phyloP scores from a whole-genome alignment of 2,113 vertebrate genomes.

The Zeus faber region DNA sequence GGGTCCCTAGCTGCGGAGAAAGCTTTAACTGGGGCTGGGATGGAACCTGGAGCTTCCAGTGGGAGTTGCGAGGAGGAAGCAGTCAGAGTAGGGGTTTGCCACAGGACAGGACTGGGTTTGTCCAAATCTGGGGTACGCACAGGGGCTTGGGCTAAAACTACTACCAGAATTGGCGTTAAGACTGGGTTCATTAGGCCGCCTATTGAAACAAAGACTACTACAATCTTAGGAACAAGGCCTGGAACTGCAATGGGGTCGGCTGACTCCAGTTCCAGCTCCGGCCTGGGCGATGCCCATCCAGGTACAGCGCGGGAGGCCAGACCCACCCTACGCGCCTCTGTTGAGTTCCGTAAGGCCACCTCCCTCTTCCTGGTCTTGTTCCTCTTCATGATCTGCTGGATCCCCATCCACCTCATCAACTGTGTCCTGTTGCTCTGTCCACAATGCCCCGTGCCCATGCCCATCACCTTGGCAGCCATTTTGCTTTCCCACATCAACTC shows the following conservation, averaged over 20 bases:
- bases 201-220: neutral
- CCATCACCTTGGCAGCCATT: constrained; percentile 38
- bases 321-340: neutral
- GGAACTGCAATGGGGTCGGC: neutral
- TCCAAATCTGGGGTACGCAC: neutral
- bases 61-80: neutral
- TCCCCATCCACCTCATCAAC: constrained; percentile 65
- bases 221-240: neutral
- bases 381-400: constrained; percentile 60
- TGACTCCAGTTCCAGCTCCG: neutral
- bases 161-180: neutral
- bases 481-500: constrained; percentile 68
- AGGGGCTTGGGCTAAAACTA: neutral
- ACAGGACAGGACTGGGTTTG: neutral
- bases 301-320: neutral
- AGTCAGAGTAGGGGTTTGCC: neutral
- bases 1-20: neutral
- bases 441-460: constrained; percentile 36
- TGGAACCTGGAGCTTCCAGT: neutral
- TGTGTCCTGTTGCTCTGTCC: constrained; percentile 50
- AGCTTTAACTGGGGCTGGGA: neutral
- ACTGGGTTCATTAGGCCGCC: neutral
- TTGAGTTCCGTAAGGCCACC: constrained; percentile 47
- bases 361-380: constrained; percentile 65
- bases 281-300: neutral